These are phyloP conservation scores for Ichneumoninae sp. DNA, from an alignment of 2,888 invertebrate species.

Conservation along the genomic window DNA sequence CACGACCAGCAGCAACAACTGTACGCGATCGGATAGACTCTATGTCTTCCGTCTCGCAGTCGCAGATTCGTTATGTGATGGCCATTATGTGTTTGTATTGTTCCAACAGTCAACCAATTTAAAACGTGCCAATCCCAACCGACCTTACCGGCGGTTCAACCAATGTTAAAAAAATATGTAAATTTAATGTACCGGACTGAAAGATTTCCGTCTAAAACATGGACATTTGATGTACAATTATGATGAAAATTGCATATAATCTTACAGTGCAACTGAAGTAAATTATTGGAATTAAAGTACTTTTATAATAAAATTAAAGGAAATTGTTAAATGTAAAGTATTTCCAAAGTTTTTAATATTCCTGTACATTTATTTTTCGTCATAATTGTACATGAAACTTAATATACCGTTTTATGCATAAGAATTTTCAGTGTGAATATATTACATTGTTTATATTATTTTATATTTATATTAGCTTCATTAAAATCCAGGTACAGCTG, in stretches of 20 bases:
- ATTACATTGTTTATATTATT: too few relatives aligned
- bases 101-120: not conserved
- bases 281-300: too few relatives aligned
- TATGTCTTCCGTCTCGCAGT: not conserved
- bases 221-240: too few relatives aligned
- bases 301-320: too few relatives aligned
- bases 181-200: not conserved
- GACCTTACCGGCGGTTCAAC: not conserved
- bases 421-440: not conserved
- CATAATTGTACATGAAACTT: too few relatives aligned
- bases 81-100: not conserved
- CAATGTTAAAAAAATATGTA: not conserved
- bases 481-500: not conserved
- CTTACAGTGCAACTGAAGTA: too few relatives aligned
- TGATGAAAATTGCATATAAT: too few relatives aligned
- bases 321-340: too few relatives aligned
- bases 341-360: too few relatives aligned
- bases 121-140: not conserved
- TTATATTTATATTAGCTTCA: not conserved
- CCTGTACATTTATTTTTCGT: too few relatives aligned
- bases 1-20: not conserved
- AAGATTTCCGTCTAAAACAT: too few relatives aligned
- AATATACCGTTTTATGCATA: too few relatives aligned
- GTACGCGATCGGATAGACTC: conserved; percentile 13
- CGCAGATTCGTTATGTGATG: conserved; percentile 16